Conservation (phyloP, 2,113 vertebrate genomes). For the Rhinopomastus cyanomelas region DNA sequence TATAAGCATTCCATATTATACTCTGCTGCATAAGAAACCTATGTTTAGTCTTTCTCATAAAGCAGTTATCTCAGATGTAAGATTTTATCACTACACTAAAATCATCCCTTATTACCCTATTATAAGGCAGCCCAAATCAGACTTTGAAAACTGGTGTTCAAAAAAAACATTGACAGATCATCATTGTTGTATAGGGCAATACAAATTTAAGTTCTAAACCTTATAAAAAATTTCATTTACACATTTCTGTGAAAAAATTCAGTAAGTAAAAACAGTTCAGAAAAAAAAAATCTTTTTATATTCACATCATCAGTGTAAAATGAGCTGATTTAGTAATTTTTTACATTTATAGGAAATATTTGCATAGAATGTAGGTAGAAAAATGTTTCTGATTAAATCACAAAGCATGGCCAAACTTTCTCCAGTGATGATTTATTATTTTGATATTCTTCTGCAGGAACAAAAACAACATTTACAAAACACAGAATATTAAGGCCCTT, state of each 20-base stretch:
- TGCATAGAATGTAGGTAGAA: not conserved
- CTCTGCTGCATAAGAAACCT: not conserved
- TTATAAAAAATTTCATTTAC: not conserved
- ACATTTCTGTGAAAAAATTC: not conserved
- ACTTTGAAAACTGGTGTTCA: slow-evolving; percentile 4
- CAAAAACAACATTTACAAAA: not conserved
- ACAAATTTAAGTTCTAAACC: not conserved
- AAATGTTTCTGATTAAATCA: slow-evolving; percentile 7
- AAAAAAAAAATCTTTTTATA: not conserved
- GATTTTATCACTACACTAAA: slow-evolving; percentile 51
- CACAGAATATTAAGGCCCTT: not conserved
- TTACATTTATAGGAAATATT: not conserved
- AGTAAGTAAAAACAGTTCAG: not conserved
- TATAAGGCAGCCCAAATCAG: not conserved
- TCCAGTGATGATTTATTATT: not conserved
- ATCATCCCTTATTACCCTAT: slow-evolving; percentile 10
- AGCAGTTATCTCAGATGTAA: slow-evolving; percentile 5
- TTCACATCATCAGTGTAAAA: not conserved
- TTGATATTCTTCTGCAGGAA: not conserved
- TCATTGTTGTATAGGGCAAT: not conserved
- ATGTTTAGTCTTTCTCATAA: slow-evolving; percentile 15
- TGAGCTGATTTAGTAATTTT: not conserved
- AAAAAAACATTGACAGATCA: not conserved
- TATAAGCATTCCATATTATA: not conserved
- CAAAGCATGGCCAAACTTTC: not conserved